Base-by-base conservation (phyloP, 1,140 invertebrate species). In the Conus ventricosus region DNA sequence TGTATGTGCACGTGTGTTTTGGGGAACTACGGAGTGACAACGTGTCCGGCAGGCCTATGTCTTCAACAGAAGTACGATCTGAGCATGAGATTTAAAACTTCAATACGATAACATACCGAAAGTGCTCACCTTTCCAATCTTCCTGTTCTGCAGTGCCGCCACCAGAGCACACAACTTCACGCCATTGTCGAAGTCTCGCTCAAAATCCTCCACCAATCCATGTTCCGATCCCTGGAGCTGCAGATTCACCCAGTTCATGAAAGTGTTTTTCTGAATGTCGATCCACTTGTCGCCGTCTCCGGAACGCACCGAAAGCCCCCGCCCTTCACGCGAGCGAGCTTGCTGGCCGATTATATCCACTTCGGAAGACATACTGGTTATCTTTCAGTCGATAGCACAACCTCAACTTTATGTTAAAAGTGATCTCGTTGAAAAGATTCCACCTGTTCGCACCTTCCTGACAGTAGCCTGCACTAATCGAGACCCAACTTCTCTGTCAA, bases 161-260 rank as follows among this genome's bases (percentile, higher is more conserved):
- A 99, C 98, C 17, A 99, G 95, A 0, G 97, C 97, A 93, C 98
- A 98, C 3, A 99, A 96, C 82, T 97, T 96, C 0, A 98, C 97
- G 5, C 99, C 98, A 93, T 98, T 97, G 82, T 97, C 96, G 75
- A 99, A 97, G 94, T 99, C 99, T 88, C 97, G 97, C 2, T 97
- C 97, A 85, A 99, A 96, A 94, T 99, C 97, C 5, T 97, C 51
- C 6, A 94, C 90, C 17, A 89, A 84, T 25, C 84, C 76, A 10
- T 87, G 63, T 85, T 93, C 90, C 97, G 91, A 90, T 4, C 89
- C 85, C 25, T 90, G 97, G 80, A 99, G 95, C 92, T 99, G 98
- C 94, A 99, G 98, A 95, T 99, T 99, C 90, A 99, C 97, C 98
- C 99, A 99, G 95, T 99, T 99, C 91, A 97, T 97, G 95, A 99